phyloP scores from a whole-genome alignment of 2,113 vertebrate species.

The Corydoras sp. region DNA sequence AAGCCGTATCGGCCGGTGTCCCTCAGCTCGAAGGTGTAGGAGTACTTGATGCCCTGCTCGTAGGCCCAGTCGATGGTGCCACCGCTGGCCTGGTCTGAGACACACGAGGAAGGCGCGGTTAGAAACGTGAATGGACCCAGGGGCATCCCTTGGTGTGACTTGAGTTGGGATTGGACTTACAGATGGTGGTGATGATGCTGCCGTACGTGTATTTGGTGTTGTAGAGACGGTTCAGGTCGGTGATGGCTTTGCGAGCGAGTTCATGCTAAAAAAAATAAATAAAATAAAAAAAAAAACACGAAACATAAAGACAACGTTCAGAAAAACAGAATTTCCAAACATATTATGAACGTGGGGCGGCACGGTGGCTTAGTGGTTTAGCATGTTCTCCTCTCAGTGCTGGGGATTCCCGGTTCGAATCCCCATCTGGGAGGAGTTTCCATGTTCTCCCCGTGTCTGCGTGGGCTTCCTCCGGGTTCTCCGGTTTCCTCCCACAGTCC shows the following conservation, averaged over 20 bases:
- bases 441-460: too few species aligned
- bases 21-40: constrained; percentile 80
- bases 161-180: constrained; percentile 64
- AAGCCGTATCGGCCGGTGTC: constrained; percentile 80
- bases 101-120: background rate
- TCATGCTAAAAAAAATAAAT: constrained; percentile 64
- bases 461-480: too few species aligned
- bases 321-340: background rate
- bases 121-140: background rate
- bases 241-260: constrained; percentile 70
- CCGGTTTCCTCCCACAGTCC: too few species aligned
- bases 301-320: background rate
- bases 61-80: constrained; percentile 82
- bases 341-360: too few species aligned
- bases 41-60: constrained; percentile 73
- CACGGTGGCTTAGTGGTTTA: too few species aligned
- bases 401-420: too few species aligned
- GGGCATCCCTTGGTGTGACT: background rate
- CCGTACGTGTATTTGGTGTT: constrained; percentile 77
- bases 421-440: too few species aligned
- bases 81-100: constrained; percentile 74
- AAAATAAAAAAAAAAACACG: background rate
- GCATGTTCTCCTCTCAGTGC: too few species aligned
- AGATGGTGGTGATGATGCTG: constrained; percentile 85
- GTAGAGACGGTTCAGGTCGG: constrained; percentile 73